phyloP scores from a whole-genome alignment of 2,888 invertebrate genomes.

The Lordiphosa fenestrarum region DNA sequence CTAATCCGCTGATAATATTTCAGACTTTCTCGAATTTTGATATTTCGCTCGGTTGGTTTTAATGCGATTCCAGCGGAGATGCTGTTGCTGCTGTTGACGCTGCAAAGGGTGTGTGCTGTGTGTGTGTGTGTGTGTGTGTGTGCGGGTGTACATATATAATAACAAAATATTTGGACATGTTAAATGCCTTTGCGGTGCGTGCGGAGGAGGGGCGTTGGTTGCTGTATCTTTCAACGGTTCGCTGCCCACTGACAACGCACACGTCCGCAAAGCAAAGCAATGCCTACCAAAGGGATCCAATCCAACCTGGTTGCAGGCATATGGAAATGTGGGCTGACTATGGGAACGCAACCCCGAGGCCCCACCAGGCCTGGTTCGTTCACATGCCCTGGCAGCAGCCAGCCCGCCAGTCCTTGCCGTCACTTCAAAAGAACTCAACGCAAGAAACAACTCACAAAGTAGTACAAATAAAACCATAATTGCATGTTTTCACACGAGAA shows the following conservation, averaged over 20 bases:
- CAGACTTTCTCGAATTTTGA: conserved; percentile 50
- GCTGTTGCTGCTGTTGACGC: conserved; percentile 4
- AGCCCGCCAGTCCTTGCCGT: background rate
- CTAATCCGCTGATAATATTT: conserved; percentile 65
- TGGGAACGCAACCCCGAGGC: no score
- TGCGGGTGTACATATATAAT: conserved; percentile 23
- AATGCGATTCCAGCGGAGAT: conserved; percentile 52
- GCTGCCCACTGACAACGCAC: conserved; percentile 6
- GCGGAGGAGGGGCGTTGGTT: background rate
- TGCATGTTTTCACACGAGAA: conserved; percentile 78
- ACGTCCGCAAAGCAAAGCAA: no score
- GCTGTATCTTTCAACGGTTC: conserved; percentile 10
- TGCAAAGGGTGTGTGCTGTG: conserved; percentile 18
- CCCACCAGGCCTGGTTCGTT: conserved; percentile 1
- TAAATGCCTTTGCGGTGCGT: conserved; percentile 18
- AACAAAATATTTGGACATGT: conserved; percentile 41
- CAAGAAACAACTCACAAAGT: conserved; percentile 22
- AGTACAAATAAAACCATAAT: conserved; percentile 73
- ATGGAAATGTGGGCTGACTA: no score
- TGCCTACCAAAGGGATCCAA: no score
- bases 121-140: conserved; percentile 4
- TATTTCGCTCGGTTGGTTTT: conserved; percentile 64
- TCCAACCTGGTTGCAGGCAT: no score
- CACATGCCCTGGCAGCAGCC: conserved; percentile 5
- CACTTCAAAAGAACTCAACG: conserved; percentile 5